These are phyloP conservation scores for Subacronicta megacephala DNA, from an alignment of 2,888 invertebrate genomes.

Conservation along the genomic window DNA sequence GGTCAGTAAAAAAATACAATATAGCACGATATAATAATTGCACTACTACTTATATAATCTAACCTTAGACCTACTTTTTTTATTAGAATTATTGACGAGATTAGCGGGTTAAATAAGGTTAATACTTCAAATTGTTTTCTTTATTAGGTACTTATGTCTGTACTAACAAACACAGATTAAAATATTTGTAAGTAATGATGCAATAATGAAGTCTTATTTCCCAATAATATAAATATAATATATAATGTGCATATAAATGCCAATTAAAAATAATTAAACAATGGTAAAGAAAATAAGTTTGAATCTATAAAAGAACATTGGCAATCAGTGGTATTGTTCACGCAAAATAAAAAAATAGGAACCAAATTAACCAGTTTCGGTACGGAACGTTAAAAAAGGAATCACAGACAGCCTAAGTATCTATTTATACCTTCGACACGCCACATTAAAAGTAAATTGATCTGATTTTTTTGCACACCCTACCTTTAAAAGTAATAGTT, in stretches of 20 bases:
- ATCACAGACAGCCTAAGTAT: slow-evolving; percentile 32
- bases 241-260: too few species aligned
- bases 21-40: slow-evolving; percentile 1
- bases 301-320: slow-evolving; percentile 16
- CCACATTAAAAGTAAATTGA: slow-evolving; percentile 37
- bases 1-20: slow-evolving; percentile 32
- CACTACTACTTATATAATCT: not conserved
- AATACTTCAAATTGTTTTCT: too few species aligned
- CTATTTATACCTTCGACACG: slow-evolving; percentile 34
- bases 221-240: too few species aligned
- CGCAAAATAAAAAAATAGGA: slow-evolving; percentile 15
- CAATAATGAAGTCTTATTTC: too few species aligned
- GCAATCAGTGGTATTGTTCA: slow-evolving; percentile 35
- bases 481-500: slow-evolving; percentile 64
- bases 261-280: not conserved
- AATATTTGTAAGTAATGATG: too few species aligned
- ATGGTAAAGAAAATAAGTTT: not conserved
- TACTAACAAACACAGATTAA: too few species aligned
- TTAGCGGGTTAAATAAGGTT: too few species aligned
- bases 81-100: too few species aligned
- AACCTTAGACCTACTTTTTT: too few species aligned
- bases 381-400: slow-evolving; percentile 9
- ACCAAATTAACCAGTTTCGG: slow-evolving; percentile 4
- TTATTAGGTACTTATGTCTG: too few species aligned
- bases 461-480: slow-evolving; percentile 56